Evolutionary conservation across 2,888 invertebrate species (phyloP), one percentile per base, ranked within the genome.

Genomic region (Orchesellides sinensis): DNA sequence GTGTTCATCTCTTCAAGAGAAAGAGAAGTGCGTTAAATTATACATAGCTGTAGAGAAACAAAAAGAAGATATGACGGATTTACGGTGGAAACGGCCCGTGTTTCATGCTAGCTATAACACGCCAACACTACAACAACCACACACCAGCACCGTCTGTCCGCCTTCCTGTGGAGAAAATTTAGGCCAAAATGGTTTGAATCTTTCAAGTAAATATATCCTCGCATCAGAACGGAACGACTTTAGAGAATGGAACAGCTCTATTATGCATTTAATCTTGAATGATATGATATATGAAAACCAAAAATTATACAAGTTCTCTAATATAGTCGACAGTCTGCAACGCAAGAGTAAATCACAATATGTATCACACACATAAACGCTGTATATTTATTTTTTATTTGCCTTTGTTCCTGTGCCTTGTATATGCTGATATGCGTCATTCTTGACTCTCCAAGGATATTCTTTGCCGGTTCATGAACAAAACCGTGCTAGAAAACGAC

Each of bases 131-230:
- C 32, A 56, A 21, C 52, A n/a, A n/a, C n/a, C n/a, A n/a, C 17
- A 49, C 49, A n/a, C n/a, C 12, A 56, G 21, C 56, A 56, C 56
- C 35, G 35, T 52, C 52, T 17, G 8, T 52, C 19, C n/a, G 17
- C 19, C 19, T 52, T 10, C 52, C 52, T 17, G 32, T 25, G 63
- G 54, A 78, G 61, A 61, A 70, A 68, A 70, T 54, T 61, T 78
- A 61, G 63, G 70, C 32, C 70, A 69, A 70, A 61, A 47, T 56
- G 70, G 70, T 69, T 45, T 69, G 78, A 78, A 78, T 78, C 70
- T 70, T 78, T 70, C 63, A 69, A 65, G 47, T 63, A 61, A 78
- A 63, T 61, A 61, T 78, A 32, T 68, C 12, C 12, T 35, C 21
- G 49, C 61, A 68, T 77, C 69, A 69, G 40, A 35, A 14, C 29